A percentile compares a stretch with the other conserved stretches of the same genome.
Conservation (phyloP, 2,888 invertebrate genomes). For the Rhogogaster chlorosoma region DNA sequence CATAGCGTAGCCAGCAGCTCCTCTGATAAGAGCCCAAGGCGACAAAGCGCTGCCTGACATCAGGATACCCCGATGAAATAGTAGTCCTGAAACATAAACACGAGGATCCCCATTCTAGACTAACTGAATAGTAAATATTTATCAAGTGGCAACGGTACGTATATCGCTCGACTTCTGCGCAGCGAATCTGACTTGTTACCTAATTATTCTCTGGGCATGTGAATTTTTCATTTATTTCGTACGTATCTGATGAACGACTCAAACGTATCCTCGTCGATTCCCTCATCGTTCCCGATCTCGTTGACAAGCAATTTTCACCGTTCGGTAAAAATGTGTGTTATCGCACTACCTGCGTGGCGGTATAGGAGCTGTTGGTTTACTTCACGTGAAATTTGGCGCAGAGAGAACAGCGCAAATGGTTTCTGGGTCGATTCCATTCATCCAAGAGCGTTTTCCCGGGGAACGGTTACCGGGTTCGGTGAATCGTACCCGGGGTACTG, state of each 20-base stretch:
- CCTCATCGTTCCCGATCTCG: not conserved
- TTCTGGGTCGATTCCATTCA: conserved; percentile 42
- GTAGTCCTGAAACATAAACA: conserved; percentile 84
- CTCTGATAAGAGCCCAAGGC: conserved; percentile 87
- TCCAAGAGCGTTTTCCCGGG: not conserved
- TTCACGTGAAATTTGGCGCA: conserved; percentile 55
- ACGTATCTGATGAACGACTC: not conserved
- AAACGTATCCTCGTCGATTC: not conserved
- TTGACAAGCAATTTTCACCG: not conserved
- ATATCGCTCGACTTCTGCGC: not conserved
- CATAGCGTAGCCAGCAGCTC: conserved; percentile 85
- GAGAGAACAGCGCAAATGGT: conserved; percentile 55
- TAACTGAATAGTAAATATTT: not conserved
- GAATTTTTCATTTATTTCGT: too few relatives aligned
- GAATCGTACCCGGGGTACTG: conserved; percentile 63
- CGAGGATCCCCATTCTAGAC: not conserved
- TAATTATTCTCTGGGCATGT: not conserved
- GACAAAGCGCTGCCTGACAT: conserved; percentile 96
- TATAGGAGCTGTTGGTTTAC: not conserved
- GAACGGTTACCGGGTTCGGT: conserved; percentile 55
- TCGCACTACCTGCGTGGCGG: not conserved
- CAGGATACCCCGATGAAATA: conserved; percentile 93
- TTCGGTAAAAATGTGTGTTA: not conserved
- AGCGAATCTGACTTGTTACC: not conserved
- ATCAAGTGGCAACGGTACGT: not conserved